Conservation (phyloP, 1,140 invertebrate genomes). For the Drosophila pandora region DNA sequence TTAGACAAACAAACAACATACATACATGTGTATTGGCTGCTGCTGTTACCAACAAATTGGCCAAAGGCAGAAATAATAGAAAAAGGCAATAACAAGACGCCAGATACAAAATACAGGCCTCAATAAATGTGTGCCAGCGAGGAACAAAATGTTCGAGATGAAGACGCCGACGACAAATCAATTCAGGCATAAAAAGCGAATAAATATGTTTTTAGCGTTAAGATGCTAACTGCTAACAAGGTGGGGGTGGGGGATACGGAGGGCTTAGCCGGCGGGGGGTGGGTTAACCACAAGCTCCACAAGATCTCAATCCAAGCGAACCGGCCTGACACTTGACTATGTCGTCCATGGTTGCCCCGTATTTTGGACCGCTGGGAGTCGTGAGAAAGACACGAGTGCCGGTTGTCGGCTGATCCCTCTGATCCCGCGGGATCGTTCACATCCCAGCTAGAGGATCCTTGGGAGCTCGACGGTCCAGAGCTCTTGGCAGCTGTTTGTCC, state of each 20-base stretch:
- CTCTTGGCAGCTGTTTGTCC: slow-evolving; percentile 32
- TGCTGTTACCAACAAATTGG: slow-evolving; percentile 42
- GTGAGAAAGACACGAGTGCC: slow-evolving; percentile 57
- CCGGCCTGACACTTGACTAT: slow-evolving; percentile 36
- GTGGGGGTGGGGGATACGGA: slow-evolving; percentile 26
- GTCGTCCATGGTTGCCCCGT: slow-evolving; percentile 14
- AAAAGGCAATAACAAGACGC: slow-evolving; percentile 50
- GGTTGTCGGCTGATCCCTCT: slow-evolving; percentile 36
- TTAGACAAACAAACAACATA: slow-evolving; percentile 46
- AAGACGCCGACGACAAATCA: slow-evolving; percentile 79
- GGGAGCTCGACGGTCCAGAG: slow-evolving; percentile 2
- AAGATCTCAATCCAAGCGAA: slow-evolving; percentile 34
- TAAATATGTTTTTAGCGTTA: slow-evolving; percentile 82
- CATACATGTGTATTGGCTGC: background rate
- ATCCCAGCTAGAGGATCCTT: slow-evolving; percentile 32
- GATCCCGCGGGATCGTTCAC: slow-evolving; percentile 39
- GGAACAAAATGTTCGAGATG: slow-evolving; percentile 61
- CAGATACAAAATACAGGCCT: slow-evolving; percentile 48
- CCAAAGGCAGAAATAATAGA: slow-evolving; percentile 41
- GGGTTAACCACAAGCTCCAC: slow-evolving; percentile 11
- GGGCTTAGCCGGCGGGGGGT: background rate
- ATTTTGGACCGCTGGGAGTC: slow-evolving; percentile 19
- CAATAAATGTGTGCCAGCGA: slow-evolving; percentile 62
- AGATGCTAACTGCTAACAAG: slow-evolving; percentile 81
- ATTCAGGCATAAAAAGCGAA: slow-evolving; percentile 82